Percentiles rank a stretch among this genome's conserved stretches.
Evolutionary conservation across 2,113 vertebrate species (phyloP).

Genomic region (Octodon degus): DNA sequence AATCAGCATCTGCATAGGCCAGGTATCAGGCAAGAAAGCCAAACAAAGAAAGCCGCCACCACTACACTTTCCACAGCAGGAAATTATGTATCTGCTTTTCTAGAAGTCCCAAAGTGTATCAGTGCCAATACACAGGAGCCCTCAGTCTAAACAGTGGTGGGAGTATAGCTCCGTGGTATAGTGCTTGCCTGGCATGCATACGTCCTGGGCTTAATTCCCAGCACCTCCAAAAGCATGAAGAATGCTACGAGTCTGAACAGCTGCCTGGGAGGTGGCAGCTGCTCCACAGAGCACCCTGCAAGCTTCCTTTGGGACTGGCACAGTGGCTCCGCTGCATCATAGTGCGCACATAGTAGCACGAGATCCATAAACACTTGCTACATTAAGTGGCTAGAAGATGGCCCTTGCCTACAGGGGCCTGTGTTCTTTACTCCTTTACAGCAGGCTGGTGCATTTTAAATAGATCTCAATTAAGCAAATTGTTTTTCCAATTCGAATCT

Average conservation of each 20-base stretch:
- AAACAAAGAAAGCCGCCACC: background rate
- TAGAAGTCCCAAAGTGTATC: background rate
- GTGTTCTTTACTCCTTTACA: background rate
- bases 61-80: background rate
- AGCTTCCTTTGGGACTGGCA: background rate
- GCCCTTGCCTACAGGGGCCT: background rate
- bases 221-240: background rate
- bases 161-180: background rate
- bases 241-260: background rate
- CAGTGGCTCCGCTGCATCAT: background rate
- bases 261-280: background rate
- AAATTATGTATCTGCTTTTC: background rate
- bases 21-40: background rate
- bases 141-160: background rate
- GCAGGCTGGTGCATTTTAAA: background rate
- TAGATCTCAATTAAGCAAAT: background rate
- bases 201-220: background rate
- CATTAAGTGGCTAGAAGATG: background rate
- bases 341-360: background rate
- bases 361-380: background rate
- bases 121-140: background rate
- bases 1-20: background rate
- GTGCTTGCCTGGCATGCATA: background rate
- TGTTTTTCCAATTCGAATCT: background rate
- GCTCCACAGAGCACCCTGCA: background rate